Conservation (phyloP, 2,797 vertebrate genomes). For the Pelobates cultripes region DNA sequence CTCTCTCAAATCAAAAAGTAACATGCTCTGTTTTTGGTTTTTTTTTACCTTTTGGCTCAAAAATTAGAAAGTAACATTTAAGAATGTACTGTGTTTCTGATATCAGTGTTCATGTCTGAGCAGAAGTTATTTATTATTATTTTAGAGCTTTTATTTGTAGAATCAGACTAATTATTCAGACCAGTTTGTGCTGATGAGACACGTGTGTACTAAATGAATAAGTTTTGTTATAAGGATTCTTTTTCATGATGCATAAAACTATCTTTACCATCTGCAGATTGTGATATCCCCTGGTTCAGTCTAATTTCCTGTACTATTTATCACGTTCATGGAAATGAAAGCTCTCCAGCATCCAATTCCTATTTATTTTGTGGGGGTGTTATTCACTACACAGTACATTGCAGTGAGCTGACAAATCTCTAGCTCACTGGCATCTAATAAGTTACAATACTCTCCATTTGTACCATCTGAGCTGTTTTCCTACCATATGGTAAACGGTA, state of each 20-base stretch:
- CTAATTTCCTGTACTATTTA: background rate
- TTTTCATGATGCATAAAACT: background rate
- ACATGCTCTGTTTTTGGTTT: too few species aligned
- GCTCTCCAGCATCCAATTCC: background rate
- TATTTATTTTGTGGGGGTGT: background rate
- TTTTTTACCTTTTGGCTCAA: slow-evolving; percentile 30
- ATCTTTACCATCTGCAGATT: background rate
- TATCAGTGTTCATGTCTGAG: slow-evolving; percentile 23
- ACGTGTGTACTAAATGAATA: background rate
- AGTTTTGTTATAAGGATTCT: background rate
- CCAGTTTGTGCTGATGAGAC: slow-evolving; percentile 14
- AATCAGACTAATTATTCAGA: background rate
- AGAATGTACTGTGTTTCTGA: slow-evolving; percentile 38
- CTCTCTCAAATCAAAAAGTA: too few species aligned
- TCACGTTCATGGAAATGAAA: background rate
- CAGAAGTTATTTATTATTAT: slow-evolving; percentile 29
- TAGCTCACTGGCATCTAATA: too few species aligned
- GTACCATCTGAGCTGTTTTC: too few species aligned
- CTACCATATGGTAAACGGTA: too few species aligned
- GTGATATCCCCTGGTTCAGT: background rate
- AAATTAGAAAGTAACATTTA: slow-evolving; percentile 7
- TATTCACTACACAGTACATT: too few species aligned
- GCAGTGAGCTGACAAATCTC: too few species aligned
- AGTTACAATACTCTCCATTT: too few species aligned
- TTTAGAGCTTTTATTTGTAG: background rate